Base-by-base conservation (phyloP, 1,140 invertebrate species). In the Drosophila aff. region DNA sequence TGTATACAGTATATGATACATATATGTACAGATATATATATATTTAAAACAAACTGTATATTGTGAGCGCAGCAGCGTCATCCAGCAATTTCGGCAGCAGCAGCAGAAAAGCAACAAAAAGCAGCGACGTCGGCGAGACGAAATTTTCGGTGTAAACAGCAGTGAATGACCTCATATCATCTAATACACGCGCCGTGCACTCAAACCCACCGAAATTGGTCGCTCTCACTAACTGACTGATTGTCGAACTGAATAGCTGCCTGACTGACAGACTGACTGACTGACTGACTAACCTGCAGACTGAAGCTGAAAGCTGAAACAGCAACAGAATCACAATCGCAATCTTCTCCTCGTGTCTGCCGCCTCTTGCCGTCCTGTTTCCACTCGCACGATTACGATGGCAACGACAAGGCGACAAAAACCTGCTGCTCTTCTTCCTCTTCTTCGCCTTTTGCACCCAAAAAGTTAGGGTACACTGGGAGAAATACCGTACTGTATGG, bases 101-200 rank as follows among this genome's bases (percentile, higher is more conserved):
- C 40, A 62, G 59, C 28, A 40, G 58, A 49, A 55, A 55, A 55
- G 52, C 52, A 55, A 55, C 53, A 55, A 55, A 55, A 55, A 55
- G 44, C 74, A 49, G 21, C 79, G 16, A 33, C 74, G 63, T 62
- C 53, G 73, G 73, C 80, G 84, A 87, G 84, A 90, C 84, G 83
- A 79, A 76, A 79, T 79, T 82, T 90, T 89, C 44, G 84, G 64
- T 90, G 86, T 90, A 85, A 81, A 90, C 81, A 90, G 75, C 90
- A 92, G 90, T 92, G 90, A 92, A 92, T 92, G 90, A 92, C 90
- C 90, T 92, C 85, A 91, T 92, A 92, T 91, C 82, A 92, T 92
- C 82, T 90, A 86, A 83, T 75, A 92, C 90, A 92, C 90, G 90
- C 90, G 82, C 90, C 76, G 81, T 58, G 81, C 79, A 81, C 84